Evolutionary conservation across 2,888 invertebrate species (phyloP).

Genomic region (Leucophenga montana): DNA sequence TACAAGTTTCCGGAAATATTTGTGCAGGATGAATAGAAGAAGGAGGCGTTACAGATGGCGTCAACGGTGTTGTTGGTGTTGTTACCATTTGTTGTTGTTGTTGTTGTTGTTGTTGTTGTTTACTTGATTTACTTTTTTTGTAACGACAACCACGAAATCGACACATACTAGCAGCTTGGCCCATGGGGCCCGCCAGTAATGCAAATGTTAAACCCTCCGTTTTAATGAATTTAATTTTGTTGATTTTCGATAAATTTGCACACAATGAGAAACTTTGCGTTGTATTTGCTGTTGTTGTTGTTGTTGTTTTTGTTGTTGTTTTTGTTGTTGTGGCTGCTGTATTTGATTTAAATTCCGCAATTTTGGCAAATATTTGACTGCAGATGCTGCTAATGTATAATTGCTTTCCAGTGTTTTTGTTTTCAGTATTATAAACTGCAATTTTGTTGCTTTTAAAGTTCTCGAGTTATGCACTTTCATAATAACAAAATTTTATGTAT

Average conservation of each 20-base stretch:
- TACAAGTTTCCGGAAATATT: too few species aligned
- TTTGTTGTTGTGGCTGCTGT: constrained; percentile 32
- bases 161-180: constrained; percentile 88
- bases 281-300: constrained; percentile 13
- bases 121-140: constrained; percentile 78
- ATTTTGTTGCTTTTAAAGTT: constrained; percentile 41
- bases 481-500: constrained; percentile 26
- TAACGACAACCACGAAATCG: constrained; percentile 85
- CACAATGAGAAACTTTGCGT: constrained; percentile 48
- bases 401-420: constrained; percentile 12
- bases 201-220: constrained; percentile 74
- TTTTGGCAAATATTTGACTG: constrained; percentile 11
- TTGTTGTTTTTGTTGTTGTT: constrained; percentile 24
- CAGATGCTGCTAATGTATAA: not conserved
- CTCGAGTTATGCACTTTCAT: constrained; percentile 31
- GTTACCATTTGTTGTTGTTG: constrained; percentile 38
- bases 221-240: constrained; percentile 71
- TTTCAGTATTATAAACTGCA: constrained; percentile 14
- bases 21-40: too few species aligned
- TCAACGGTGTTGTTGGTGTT: constrained; percentile 22
- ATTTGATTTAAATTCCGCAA: constrained; percentile 9
- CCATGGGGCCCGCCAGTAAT: constrained; percentile 77
- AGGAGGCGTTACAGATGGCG: not conserved
- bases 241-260: constrained; percentile 62
- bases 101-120: constrained; percentile 43